phyloP scores from a whole-genome alignment of 2,888 invertebrate species.

The Heliconius charithonia region DNA sequence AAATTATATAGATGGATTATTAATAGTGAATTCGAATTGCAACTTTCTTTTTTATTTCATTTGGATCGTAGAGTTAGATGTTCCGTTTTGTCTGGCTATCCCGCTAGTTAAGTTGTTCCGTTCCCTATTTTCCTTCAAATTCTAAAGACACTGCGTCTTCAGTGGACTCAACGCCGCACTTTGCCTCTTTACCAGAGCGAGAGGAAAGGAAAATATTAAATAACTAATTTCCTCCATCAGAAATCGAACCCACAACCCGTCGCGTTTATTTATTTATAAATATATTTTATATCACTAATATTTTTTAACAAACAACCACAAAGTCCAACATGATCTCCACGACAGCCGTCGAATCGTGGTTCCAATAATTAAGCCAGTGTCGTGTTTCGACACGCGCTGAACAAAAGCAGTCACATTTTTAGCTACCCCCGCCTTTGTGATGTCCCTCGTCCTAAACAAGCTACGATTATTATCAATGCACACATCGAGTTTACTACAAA shows the following conservation, averaged over 20 bases:
- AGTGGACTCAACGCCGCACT: too few relatives aligned
- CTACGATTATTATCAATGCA: conserved; percentile 67
- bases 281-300: background rate
- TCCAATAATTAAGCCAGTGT: conserved; percentile 60
- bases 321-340: conserved; percentile 32
- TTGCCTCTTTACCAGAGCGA: too few relatives aligned
- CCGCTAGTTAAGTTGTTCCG: too few relatives aligned
- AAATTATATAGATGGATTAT: background rate
- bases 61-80: background rate
- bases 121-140: too few relatives aligned
- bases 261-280: background rate
- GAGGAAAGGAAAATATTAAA: too few relatives aligned
- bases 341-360: conserved; percentile 57
- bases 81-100: too few relatives aligned
- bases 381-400: conserved; percentile 71
- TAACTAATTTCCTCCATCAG: too few relatives aligned
- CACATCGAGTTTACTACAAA: conserved; percentile 46
- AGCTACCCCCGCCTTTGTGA: conserved; percentile 64
- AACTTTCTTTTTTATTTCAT: background rate
- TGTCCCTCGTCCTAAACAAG: conserved; percentile 62
- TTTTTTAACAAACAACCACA: background rate
- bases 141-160: too few relatives aligned
- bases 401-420: conserved; percentile 63
- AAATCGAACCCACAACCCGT: too few relatives aligned
- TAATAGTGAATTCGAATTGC: background rate